These are phyloP conservation scores for Acomys russatus DNA, from an alignment of 2,797 vertebrate species.

Conservation along the genomic window DNA sequence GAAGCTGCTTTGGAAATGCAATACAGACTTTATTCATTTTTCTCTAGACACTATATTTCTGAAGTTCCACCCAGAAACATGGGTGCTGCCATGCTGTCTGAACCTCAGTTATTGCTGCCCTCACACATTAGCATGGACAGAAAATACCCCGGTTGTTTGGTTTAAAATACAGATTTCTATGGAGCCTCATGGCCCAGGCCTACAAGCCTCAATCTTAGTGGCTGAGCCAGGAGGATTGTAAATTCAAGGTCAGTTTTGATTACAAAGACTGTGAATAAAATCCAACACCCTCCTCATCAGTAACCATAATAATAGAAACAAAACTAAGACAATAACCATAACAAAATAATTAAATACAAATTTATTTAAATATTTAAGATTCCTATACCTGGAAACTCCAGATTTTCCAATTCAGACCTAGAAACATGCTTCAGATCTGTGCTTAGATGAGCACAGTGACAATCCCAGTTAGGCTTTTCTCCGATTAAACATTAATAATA, in stretches of 20 bases:
- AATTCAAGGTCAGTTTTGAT: background rate
- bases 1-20: background rate
- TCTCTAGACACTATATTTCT: slow-evolving; percentile 41
- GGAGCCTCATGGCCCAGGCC: background rate
- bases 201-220: background rate
- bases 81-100: background rate
- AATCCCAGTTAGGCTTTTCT: background rate
- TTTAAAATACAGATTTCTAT: background rate
- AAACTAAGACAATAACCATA: background rate
- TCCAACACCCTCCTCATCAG: background rate
- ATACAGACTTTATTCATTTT: background rate
- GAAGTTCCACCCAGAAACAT: slow-evolving; percentile 14
- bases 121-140: background rate
- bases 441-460: background rate
- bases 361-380: background rate
- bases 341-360: background rate
- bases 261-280: background rate
- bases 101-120: background rate
- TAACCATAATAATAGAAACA: background rate
- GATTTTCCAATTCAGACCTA: background rate
- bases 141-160: background rate
- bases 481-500: background rate
- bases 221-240: background rate
- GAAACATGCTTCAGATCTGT: background rate
- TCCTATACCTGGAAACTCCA: background rate